A percentile compares a stretch with the other conserved stretches of the same genome.
Conservation (phyloP, 2,888 invertebrate species). For the Microctonus hyperodae region DNA sequence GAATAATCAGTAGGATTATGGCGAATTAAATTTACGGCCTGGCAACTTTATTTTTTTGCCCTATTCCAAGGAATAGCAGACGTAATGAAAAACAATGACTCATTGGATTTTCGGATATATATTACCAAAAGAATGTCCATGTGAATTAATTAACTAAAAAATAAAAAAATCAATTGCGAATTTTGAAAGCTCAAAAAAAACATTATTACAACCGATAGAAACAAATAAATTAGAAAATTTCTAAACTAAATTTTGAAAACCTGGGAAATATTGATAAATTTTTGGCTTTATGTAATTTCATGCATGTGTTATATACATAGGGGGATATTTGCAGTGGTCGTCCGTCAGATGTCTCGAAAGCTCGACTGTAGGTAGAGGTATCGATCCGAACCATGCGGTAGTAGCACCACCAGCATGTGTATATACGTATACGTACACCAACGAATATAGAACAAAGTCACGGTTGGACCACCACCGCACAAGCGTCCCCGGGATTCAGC, state of each 20-base stretch:
- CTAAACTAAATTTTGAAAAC: too few species aligned
- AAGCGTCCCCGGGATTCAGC: conserved; percentile 21
- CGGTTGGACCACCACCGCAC: conserved; percentile 2
- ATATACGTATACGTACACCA: conserved; percentile 1
- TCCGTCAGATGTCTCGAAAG: neutral
- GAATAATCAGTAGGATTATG: conserved; percentile 25
- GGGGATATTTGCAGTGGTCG: neutral
- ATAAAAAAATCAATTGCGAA: too few species aligned
- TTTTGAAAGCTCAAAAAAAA: neutral
- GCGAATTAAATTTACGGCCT: conserved; percentile 26
- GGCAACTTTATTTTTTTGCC: conserved; percentile 4
- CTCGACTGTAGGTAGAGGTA: neutral
- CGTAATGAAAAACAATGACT: neutral
- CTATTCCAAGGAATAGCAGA: neutral
- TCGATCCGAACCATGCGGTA: neutral
- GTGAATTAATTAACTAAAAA: neutral
- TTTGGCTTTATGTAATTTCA: too few species aligned
- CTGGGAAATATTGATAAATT: too few species aligned
- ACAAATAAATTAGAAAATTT: too few species aligned
- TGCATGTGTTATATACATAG: neutral
- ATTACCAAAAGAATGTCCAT: too few species aligned
- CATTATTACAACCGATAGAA: too few species aligned
- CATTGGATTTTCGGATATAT: too few species aligned
- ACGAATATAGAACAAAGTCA: conserved; percentile 11
- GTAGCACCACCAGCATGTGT: neutral